phyloP scores from a whole-genome alignment of 1,140 invertebrate genomes.

The Drosophila varians region DNA sequence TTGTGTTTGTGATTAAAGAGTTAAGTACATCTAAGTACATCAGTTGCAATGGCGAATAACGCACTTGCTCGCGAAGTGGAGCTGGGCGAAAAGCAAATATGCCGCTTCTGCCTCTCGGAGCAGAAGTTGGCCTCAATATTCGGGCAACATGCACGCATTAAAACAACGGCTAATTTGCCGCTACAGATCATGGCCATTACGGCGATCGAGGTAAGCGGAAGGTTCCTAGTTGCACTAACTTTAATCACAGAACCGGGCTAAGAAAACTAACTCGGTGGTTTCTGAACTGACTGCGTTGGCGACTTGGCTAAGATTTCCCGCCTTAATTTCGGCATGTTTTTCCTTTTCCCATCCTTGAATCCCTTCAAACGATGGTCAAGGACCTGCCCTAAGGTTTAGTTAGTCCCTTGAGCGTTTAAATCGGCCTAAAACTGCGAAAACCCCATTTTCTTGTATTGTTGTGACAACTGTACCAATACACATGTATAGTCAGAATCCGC shows the following conservation, averaged over 20 bases:
- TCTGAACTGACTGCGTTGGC: conserved; percentile 62
- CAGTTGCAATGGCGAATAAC: conserved; percentile 38
- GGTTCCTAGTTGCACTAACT: conserved; percentile 55
- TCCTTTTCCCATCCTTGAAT: not conserved
- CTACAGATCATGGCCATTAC: conserved; percentile 90
- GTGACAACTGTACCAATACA: conserved; percentile 60
- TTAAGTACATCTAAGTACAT: not conserved
- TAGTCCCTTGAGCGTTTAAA: not conserved
- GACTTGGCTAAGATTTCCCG: conserved; percentile 66
- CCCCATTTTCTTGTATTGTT: conserved; percentile 26
- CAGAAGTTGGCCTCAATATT: conserved; percentile 87
- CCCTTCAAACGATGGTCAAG: not conserved
- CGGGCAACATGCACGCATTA: conserved; percentile 85
- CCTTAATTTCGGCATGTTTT: not conserved
- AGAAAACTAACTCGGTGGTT: conserved; percentile 45
- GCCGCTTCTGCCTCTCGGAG: conserved; percentile 88
- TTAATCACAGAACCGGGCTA: conserved; percentile 59
- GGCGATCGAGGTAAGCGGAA: conserved; percentile 88
- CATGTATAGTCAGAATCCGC: conserved; percentile 14
- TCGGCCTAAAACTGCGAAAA: not conserved
- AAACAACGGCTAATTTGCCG: conserved; percentile 87
- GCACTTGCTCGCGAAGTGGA: conserved; percentile 43
- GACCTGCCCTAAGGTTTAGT: not conserved
- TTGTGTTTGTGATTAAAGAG: not conserved
- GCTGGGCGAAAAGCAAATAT: conserved; percentile 85